Conservation (phyloP, 2,888 invertebrate genomes). For the Dendrolimus pini region DNA sequence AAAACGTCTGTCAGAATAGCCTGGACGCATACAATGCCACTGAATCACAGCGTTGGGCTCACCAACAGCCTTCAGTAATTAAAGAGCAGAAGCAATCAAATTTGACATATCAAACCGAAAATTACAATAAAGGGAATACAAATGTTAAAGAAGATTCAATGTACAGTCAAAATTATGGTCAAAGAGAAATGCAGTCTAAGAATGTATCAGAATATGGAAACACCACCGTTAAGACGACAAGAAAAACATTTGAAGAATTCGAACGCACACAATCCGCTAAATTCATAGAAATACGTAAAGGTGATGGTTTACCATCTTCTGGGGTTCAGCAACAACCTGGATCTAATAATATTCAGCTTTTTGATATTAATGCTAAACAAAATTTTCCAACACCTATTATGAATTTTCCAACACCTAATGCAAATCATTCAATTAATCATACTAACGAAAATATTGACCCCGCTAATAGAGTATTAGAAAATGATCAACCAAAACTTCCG, state of each 20-base stretch:
- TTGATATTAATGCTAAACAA: slow-evolving; percentile 55
- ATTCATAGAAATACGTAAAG: slow-evolving; percentile 78
- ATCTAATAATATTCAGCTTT: slow-evolving; percentile 42
- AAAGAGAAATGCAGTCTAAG: slow-evolving; percentile 64
- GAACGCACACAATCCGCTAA: slow-evolving; percentile 80
- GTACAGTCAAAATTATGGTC: slow-evolving; percentile 56
- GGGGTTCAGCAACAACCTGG: slow-evolving; percentile 46
- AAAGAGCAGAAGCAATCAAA: slow-evolving; percentile 69
- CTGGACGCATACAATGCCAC: slow-evolving; percentile 38
- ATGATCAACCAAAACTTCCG: slow-evolving; percentile 64
- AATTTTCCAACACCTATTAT: slow-evolving; percentile 58
- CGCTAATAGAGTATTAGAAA: slow-evolving; percentile 58
- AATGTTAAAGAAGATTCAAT: slow-evolving; percentile 55
- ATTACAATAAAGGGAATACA: slow-evolving; percentile 54
- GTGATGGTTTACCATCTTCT: slow-evolving; percentile 41
- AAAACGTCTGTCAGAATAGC: slow-evolving; percentile 52
- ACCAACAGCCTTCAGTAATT: slow-evolving; percentile 60
- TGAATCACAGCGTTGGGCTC: slow-evolving; percentile 37
- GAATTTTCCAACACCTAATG: slow-evolving; percentile 52
- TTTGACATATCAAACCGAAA: slow-evolving; percentile 64
- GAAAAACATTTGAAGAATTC: slow-evolving; percentile 81
- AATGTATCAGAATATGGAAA: slow-evolving; percentile 71
- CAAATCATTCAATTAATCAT: slow-evolving; percentile 55
- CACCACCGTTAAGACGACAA: slow-evolving; percentile 79
- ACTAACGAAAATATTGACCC: slow-evolving; percentile 61